Evolutionary conservation across 1,140 invertebrate genomes (phyloP), one percentile per base, ranked within the genome.

Genomic region (Phymastichus coffea): DNA sequence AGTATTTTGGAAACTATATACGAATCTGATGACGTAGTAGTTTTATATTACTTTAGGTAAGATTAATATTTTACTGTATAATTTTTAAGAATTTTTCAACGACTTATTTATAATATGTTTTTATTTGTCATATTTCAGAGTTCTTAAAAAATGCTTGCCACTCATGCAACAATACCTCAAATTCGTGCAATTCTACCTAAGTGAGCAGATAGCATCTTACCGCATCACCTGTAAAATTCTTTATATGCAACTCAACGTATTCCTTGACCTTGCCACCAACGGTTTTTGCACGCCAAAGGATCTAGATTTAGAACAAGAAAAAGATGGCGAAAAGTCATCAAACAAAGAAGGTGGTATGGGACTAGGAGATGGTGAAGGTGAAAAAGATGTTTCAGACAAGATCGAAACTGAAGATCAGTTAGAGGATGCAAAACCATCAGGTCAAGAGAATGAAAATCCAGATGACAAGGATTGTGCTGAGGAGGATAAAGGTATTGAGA

Each of bases 371-470:
- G 95, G 95, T 0, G 90, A 97, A 67, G 95, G 95, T 9, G 85
- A 91, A 59, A 95, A 93, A 70, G 96, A 99, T 81, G 93, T 98
- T 4, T 98, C 95, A 1, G 95, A 98, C 52, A 83, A 85, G 72
- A 93, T 98, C 30, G 94, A 98, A 76, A 90, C 83, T 48, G 90
- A 98, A 82, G 97, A 98, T 82, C 96, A 98, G 77, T 75, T 98
- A 22, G 95, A 99, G 60, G 94, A 94, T 67, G 88, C 93, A 0
- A 85, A 87, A 70, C 85, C 87, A 46, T 86, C 86, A 10, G 91
- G 88, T 17, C 70, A 95, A 74, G 85, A 90, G 63, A 81, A 85
- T 66, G 84, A 86, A 63, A 80, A 85, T 67, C 78, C 87, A 52
- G 84, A 88, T 3, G 86, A 95, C 57, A 87, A 90, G 63, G 89